Percentiles rank a stretch among this genome's conserved stretches.
Evolutionary conservation across 2,797 vertebrate genomes (phyloP).

Genomic region (Notolepis coatsorum): DNA sequence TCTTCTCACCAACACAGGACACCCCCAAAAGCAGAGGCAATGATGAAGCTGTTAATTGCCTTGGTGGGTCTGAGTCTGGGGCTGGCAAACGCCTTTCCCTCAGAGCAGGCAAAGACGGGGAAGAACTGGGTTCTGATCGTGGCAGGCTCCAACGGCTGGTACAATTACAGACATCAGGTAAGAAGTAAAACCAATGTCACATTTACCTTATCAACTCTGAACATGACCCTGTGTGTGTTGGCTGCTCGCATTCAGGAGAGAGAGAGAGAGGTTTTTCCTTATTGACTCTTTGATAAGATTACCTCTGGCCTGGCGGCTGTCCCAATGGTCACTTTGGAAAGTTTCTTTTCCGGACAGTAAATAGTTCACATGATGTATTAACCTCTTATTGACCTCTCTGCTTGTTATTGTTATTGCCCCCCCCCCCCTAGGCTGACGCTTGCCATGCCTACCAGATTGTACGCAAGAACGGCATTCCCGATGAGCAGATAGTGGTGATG

Average conservation of each 20-base stretch:
- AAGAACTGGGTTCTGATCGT: slow-evolving; percentile 97
- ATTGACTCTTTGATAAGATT: slow-evolving; percentile 16
- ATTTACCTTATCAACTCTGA: slow-evolving; percentile 2
- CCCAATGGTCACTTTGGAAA: neutral
- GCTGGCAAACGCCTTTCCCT: slow-evolving; percentile 61
- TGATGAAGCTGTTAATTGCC: slow-evolving; percentile 66
- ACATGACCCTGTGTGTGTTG: neutral
- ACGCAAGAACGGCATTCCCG: slow-evolving; percentile 93
- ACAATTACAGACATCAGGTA: slow-evolving; percentile 98
- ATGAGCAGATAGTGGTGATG: slow-evolving; percentile 96
- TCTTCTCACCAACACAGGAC: slow-evolving; percentile 7
- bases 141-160: slow-evolving; percentile 94
- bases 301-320: neutral
- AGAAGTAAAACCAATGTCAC: slow-evolving; percentile 30
- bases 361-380: neutral
- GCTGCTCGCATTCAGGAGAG: neutral
- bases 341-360: too few species aligned
- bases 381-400: neutral
- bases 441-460: slow-evolving; percentile 98
- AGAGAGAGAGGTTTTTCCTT: neutral
- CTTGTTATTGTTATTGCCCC: neutral
- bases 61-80: slow-evolving; percentile 76
- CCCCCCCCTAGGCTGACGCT: slow-evolving; percentile 86
- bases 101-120: slow-evolving; percentile 76
- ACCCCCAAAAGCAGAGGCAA: slow-evolving; percentile 44